Evolutionary conservation across 2,797 vertebrate genomes (phyloP).

Genomic region (Poeciliopsis gracilis): DNA sequence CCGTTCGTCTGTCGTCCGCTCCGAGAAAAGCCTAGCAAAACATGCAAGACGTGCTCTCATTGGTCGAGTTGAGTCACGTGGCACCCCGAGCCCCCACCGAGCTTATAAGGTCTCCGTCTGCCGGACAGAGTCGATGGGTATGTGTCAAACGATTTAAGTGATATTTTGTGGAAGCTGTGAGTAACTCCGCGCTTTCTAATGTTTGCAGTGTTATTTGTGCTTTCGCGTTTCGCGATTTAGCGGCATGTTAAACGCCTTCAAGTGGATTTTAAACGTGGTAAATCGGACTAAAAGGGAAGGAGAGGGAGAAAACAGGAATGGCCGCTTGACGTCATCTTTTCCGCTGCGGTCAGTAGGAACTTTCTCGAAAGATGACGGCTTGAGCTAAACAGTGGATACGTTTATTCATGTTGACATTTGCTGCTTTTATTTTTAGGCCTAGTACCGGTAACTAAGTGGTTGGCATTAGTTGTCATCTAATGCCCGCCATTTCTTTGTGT

Average conservation of each 20-base stretch:
- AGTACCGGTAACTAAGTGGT: neutral
- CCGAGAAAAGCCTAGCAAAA: conserved; percentile 83
- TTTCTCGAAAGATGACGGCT: conserved; percentile 77
- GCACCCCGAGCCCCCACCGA: conserved; percentile 54
- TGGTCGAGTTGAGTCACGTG: conserved; percentile 73
- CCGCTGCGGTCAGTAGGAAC: conserved; percentile 80
- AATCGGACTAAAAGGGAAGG: conserved; percentile 45
- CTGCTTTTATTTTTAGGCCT: neutral
- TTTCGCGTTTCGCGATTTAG: neutral
- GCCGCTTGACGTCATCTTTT: conserved; percentile 85
- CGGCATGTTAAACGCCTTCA: neutral
- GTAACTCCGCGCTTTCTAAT: conserved; percentile 29
- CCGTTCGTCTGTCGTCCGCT: conserved; percentile 76
- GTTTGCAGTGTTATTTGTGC: conserved; percentile 10
- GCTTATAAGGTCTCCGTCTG: conserved; percentile 72
- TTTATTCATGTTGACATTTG: neutral
- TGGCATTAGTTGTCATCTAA: neutral
- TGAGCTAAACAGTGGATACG: conserved; percentile 14
- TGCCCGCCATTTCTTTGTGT: conserved; percentile 24
- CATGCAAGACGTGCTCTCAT: conserved; percentile 67
- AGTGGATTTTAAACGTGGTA: conserved; percentile 15
- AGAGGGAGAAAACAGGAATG: conserved; percentile 58
- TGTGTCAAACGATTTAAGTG: conserved; percentile 62
- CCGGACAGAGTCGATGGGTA: conserved; percentile 66
- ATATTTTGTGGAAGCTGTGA: conserved; percentile 17